A percentile compares a stretch with the other conserved stretches of the same genome.
Evolutionary conservation across 2,797 vertebrate genomes (phyloP).

Genomic region (Propithecus perrieri): DNA sequence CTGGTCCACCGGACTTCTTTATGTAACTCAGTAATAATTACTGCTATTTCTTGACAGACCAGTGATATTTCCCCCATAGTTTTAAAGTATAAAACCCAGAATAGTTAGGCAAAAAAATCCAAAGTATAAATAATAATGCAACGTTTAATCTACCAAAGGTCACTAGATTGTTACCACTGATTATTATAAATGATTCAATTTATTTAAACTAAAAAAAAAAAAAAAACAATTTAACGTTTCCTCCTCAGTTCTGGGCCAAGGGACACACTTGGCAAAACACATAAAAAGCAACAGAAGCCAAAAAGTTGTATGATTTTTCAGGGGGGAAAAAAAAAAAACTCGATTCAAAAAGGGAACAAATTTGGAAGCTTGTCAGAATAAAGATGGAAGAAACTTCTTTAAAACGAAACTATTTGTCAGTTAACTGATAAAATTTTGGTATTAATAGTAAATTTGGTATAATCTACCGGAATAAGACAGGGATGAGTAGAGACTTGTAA

Average conservation of each 20-base stretch:
- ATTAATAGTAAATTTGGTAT: not conserved
- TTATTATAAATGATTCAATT: slow-evolving; percentile 59
- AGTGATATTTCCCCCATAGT: not conserved
- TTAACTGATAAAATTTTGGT: slow-evolving; percentile 28
- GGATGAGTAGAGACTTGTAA: not conserved
- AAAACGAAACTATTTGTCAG: slow-evolving; percentile 47
- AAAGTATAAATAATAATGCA: not conserved
- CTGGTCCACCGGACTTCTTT: slow-evolving; percentile 37
- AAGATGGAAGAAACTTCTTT: slow-evolving; percentile 45
- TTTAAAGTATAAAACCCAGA: slow-evolving; percentile 23
- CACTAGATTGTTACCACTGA: slow-evolving; percentile 44
- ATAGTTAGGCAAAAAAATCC: slow-evolving; percentile 8
- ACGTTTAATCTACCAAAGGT: slow-evolving; percentile 53
- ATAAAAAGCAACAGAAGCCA: slow-evolving; percentile 61
- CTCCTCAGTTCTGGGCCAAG: slow-evolving; percentile 73
- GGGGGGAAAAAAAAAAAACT: not conserved
- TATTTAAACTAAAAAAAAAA: slow-evolving; percentile 63
- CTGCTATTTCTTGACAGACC: slow-evolving; percentile 30
- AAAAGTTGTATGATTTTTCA: not conserved
- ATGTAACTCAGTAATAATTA: slow-evolving; percentile 23
- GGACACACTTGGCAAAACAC: slow-evolving; percentile 75
- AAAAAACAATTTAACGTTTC: slow-evolving; percentile 45
- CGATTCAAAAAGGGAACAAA: not conserved
- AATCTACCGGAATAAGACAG: not conserved
- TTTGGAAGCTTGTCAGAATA: slow-evolving; percentile 51